These are phyloP conservation scores for Drosophila demipolita DNA, from an alignment of 2,888 invertebrate genomes.

Conservation along the genomic window DNA sequence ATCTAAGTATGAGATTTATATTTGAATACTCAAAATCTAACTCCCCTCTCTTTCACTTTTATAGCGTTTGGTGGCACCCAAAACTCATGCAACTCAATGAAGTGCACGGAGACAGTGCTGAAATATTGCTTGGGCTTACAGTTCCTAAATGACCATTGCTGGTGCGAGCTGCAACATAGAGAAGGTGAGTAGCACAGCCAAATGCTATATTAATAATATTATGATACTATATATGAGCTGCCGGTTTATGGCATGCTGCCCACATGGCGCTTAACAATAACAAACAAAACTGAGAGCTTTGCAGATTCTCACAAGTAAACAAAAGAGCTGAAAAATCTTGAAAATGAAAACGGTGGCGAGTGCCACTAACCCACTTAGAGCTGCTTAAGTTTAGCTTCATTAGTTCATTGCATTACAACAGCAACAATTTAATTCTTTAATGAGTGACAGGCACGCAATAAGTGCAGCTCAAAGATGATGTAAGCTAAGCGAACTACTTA, in stretches of 20 bases:
- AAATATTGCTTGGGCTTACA: slow-evolving; percentile 83
- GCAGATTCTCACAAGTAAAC: slow-evolving; percentile 70
- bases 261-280: slow-evolving; percentile 63
- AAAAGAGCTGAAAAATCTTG: slow-evolving; percentile 46
- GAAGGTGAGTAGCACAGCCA: slow-evolving; percentile 77
- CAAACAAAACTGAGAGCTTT: slow-evolving; percentile 37
- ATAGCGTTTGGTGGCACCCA: slow-evolving; percentile 57
- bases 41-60: slow-evolving; percentile 21
- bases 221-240: slow-evolving; percentile 56
- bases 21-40: neutral
- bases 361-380: slow-evolving; percentile 77
- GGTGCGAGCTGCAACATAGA: slow-evolving; percentile 84
- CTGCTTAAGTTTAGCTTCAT: slow-evolving; percentile 59
- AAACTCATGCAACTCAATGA: slow-evolving; percentile 76
- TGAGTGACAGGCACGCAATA: slow-evolving; percentile 64
- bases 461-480: slow-evolving; percentile 39
- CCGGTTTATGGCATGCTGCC: slow-evolving; percentile 15
- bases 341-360: slow-evolving; percentile 47
- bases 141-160: slow-evolving; percentile 85
- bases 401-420: slow-evolving; percentile 53
- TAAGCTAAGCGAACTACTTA: slow-evolving; percentile 31
- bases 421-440: slow-evolving; percentile 51
- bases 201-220: slow-evolving; percentile 2
- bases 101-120: slow-evolving; percentile 75
- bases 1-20: neutral